Percentiles rank a stretch among this genome's conserved stretches.
phyloP scores from a whole-genome alignment of 2,113 vertebrate genomes.

The Sphaerodactylus townsendi region DNA sequence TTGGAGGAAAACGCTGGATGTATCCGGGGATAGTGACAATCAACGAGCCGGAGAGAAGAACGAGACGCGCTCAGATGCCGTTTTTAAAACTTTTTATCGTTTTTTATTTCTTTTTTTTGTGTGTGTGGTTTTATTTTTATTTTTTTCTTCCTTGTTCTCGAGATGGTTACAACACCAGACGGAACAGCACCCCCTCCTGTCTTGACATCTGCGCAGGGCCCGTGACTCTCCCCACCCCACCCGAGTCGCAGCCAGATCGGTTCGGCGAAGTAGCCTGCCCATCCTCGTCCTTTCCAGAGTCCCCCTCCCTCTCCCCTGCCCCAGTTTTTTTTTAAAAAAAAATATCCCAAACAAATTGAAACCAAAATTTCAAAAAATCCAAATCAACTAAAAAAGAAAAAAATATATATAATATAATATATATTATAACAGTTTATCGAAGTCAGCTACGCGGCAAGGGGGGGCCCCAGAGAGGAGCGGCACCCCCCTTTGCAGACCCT shows the following conservation, averaged over 20 bases:
- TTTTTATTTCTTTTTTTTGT: slow-evolving; percentile 33
- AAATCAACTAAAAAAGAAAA: slow-evolving; percentile 52
- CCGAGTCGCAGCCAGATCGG: slow-evolving; percentile 30
- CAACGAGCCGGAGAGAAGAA: background rate
- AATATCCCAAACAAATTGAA: slow-evolving; percentile 27
- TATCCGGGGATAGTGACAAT: too few relatives aligned
- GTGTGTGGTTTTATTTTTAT: slow-evolving; percentile 48
- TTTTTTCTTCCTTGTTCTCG: slow-evolving; percentile 81
- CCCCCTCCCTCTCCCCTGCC: background rate
- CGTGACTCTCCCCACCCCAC: background rate
- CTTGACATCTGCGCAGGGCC: slow-evolving; percentile 30
- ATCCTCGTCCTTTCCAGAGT: slow-evolving; percentile 23
- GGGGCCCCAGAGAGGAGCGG: background rate
- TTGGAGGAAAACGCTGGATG: background rate
- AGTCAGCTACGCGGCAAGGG: background rate
- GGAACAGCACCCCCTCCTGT: slow-evolving; percentile 59
- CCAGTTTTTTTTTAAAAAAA: background rate
- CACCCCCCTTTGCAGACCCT: too few relatives aligned
- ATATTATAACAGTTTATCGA: slow-evolving; percentile 49
- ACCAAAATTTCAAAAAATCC: slow-evolving; percentile 36
- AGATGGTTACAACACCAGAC: slow-evolving; percentile 83
- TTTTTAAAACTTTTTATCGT: slow-evolving; percentile 48
- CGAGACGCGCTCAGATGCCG: slow-evolving; percentile 14
- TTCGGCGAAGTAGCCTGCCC: slow-evolving; percentile 47
- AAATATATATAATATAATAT: slow-evolving; percentile 44